A percentile compares a stretch with the other conserved stretches of the same genome.
These are phyloP conservation scores for Oasisia sp. DNA, from an alignment of 2,888 invertebrate species.

Conservation along the genomic window DNA sequence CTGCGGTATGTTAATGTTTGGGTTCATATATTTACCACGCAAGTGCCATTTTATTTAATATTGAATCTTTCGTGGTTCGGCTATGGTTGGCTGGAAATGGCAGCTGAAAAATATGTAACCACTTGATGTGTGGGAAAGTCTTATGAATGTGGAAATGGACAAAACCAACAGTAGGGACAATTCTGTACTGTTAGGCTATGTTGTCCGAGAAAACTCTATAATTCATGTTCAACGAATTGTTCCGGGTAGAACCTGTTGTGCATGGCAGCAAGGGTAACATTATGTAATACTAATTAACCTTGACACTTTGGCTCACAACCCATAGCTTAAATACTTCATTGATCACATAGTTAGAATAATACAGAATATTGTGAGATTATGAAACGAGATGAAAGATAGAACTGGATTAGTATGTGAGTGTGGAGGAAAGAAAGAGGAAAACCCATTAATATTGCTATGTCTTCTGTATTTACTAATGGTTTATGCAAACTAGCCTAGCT, in stretches of 20 bases:
- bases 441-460: background rate
- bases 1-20: too few species aligned
- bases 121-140: background rate
- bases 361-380: background rate
- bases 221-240: too few species aligned
- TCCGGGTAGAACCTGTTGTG: too few species aligned
- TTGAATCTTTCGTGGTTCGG: too few species aligned
- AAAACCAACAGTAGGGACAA: background rate
- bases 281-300: too few species aligned
- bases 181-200: background rate
- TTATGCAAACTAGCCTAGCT: background rate
- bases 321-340: background rate
- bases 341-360: background rate
- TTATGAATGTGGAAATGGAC: background rate
- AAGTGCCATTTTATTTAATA: too few species aligned
- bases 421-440: background rate
- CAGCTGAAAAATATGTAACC: background rate
- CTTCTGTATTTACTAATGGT: background rate
- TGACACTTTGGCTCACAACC: too few species aligned
- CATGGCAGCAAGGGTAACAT: too few species aligned
- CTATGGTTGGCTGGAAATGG: background rate
- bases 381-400: background rate
- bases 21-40: too few species aligned
- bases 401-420: background rate
- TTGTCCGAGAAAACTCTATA: background rate